Evolutionary conservation across 2,888 invertebrate genomes (phyloP).

Genomic region (Cantharis lateralis): DNA sequence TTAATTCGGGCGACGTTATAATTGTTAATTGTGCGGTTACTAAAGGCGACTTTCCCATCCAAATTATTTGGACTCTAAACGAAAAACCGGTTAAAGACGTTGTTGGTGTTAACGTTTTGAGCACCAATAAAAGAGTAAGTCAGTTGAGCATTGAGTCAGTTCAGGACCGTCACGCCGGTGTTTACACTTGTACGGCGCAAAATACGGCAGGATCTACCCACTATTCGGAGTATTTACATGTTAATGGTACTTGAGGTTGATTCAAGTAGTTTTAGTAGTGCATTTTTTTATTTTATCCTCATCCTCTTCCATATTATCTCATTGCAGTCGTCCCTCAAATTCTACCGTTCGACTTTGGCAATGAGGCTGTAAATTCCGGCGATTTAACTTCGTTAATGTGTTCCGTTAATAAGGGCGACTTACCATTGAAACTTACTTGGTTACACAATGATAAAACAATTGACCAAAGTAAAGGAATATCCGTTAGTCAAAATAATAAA

Average conservation of each 20-base stretch:
- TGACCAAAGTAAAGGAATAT: too few relatives aligned
- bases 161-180: constrained; percentile 57
- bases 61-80: constrained; percentile 73
- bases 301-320: constrained; percentile 49
- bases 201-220: constrained; percentile 58
- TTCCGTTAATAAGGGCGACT: too few relatives aligned
- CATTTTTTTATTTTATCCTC: constrained; percentile 56
- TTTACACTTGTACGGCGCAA: constrained; percentile 59
- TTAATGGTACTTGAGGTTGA: constrained; percentile 57
- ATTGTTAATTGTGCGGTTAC: constrained; percentile 76
- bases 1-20: constrained; percentile 77
- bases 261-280: neutral
- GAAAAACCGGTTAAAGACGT: constrained; percentile 56
- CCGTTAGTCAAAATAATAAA: too few relatives aligned
- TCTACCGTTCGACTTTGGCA: too few relatives aligned
- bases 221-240: constrained; percentile 55
- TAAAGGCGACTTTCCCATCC: constrained; percentile 79
- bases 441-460: too few relatives aligned
- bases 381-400: too few relatives aligned
- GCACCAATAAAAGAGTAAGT: constrained; percentile 56
- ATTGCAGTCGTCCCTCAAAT: constrained; percentile 37
- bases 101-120: constrained; percentile 51
- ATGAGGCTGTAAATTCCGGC: too few relatives aligned
- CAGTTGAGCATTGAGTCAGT: constrained; percentile 59
- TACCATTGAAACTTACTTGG: too few relatives aligned